Base-by-base conservation (phyloP, 2,113 vertebrate genomes). In the Leptobrachium ailaonicum region DNA sequence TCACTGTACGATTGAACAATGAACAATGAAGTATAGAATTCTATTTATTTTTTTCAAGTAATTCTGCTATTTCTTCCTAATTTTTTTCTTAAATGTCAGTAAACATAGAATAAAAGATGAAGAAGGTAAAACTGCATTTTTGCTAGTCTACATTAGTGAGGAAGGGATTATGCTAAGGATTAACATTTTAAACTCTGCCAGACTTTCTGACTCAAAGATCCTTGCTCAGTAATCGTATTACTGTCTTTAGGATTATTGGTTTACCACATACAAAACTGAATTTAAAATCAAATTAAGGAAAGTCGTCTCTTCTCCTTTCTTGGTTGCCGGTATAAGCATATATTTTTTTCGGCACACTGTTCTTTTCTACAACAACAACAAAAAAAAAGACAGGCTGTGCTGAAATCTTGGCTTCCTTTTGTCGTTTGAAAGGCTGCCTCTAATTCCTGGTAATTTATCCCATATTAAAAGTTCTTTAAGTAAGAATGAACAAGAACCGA, bases 151-250 rank as follows among this genome's bases (percentile, higher is more conserved):
- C 87, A 86, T 90, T 64, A 85, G 91, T 89, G 91, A 89, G 84
- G 86, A 88, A 90, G 74, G 92, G 94, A 94, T 96, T 94, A 95
- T 88, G 89, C 83, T 86, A 87, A 79, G 93, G 94, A 96, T 96
- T 96, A 96, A 93, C 94, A 92, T 95, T 93, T 95, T 88, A 92
- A 95, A 95, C 92, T 92, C 88, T 66, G 86, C 88, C 92, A 93
- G 91, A 93, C 85, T 94, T 90, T 93, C 90, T 92, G 91, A 91
- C 91, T 94, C 90, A 92, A 89, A 93, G 91, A 93, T 94, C 88
- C 85, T 88, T 87, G 64, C 75, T 74, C 82, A 75, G 87, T 94
- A 93, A 95, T 95, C 86, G 66, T 91, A 91, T 94, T 92, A 92
- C 90, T 87, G 84, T 84, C 89, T 84, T 85, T 71, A 79, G 90